These are phyloP conservation scores for Drosophila planitibia DNA, from an alignment of 2,888 invertebrate genomes.

Conservation along the genomic window DNA sequence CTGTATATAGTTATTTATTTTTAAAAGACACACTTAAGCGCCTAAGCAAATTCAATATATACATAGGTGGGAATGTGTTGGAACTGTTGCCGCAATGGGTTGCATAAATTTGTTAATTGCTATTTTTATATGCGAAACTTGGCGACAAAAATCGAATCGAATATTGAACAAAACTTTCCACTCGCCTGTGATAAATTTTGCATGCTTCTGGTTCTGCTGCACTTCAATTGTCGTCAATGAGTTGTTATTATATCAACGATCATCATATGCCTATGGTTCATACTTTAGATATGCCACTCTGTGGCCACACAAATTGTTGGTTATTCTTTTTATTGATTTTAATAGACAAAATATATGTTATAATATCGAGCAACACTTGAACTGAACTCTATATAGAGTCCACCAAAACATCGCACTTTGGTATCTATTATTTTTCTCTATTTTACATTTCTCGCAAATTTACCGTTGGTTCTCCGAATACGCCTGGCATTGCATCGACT, in stretches of 20 bases:
- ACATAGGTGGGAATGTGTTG: slow-evolving; percentile 20
- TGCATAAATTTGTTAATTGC: slow-evolving; percentile 80
- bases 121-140: slow-evolving; percentile 68
- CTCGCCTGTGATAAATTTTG: slow-evolving; percentile 57
- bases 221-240: slow-evolving; percentile 77
- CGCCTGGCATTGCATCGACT: slow-evolving; percentile 21
- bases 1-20: slow-evolving; percentile 42
- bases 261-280: slow-evolving; percentile 14
- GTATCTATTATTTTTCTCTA: slow-evolving; percentile 13
- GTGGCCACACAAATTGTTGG: slow-evolving; percentile 41
- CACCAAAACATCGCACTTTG: slow-evolving; percentile 10
- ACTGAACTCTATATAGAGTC: slow-evolving; percentile 14
- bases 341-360: slow-evolving; percentile 48
- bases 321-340: slow-evolving; percentile 44
- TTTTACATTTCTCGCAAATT: slow-evolving; percentile 28
- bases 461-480: slow-evolving; percentile 44
- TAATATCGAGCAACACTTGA: slow-evolving; percentile 30
- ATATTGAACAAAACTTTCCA: slow-evolving; percentile 72
- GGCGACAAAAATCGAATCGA: slow-evolving; percentile 60
- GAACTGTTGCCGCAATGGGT: slow-evolving; percentile 38
- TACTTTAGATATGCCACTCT: slow-evolving; percentile 34
- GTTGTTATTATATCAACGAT: slow-evolving; percentile 51
- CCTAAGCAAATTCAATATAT: slow-evolving; percentile 22
- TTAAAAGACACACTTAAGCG: slow-evolving; percentile 42
- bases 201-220: slow-evolving; percentile 51